Evolutionary conservation across 2,888 invertebrate genomes (phyloP), one percentile per base, ranked within the genome.

Genomic region (Dicyrtomina minuta): DNA sequence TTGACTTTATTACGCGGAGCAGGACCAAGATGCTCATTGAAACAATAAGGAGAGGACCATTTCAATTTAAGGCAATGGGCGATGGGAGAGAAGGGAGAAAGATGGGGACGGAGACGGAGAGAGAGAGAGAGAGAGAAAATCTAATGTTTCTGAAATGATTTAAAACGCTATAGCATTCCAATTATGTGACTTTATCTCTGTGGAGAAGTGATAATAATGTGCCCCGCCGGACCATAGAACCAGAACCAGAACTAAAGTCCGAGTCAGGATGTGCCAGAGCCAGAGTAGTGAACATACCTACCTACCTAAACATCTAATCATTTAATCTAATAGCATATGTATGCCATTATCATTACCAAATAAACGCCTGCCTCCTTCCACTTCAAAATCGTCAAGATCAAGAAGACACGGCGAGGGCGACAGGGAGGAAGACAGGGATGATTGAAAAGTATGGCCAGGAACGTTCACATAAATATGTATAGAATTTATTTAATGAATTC

Each of bases 371-470:
- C 22, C 55, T 27, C 22, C 6, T 27, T 55, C 12, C 17, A 1
- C 39, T 4, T 41, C 43, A 39, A 60, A 60, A 41, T 43, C 43
- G 61, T n/a, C 43, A 24, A 17, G 17, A 17, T 5, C 17, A 39
- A 5, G 39, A 6, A 43, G 44, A 61, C 20, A 22, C 33, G 27
- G 60, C 33, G 17, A 59, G 59, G 59, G 17, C 17, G 41, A 13
- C 53, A 15, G 24, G 53, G 22, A 17, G 20, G 33, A 56, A 22
- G 20, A 55, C 55, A 24, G 26, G 44, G 24, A 61, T 61, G 46
- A 61, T 61, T 61, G 49, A 61, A 61, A 61, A 61, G 61, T 61
- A 46, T 46, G 61, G n/a, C 4, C 44, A 22, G 6, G 3, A 59
- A 33, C 8, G 5, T 39, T 43, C 43, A 1, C 15, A 24, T 46